Base-by-base conservation (phyloP, 1,140 invertebrate species). In the Drosophila pachea region DNA sequence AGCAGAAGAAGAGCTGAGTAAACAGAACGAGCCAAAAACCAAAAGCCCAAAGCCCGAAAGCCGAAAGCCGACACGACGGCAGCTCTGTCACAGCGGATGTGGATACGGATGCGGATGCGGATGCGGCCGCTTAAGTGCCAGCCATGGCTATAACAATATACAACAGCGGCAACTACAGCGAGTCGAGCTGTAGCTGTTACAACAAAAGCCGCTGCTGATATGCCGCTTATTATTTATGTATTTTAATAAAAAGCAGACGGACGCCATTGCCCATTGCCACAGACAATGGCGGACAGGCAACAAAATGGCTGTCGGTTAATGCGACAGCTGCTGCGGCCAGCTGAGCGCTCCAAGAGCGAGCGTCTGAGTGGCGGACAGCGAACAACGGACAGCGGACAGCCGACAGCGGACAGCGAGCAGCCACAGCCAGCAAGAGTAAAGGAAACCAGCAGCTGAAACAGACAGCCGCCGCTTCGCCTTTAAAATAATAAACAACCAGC, bases 161-260 rank as follows among this genome's bases (percentile, higher is more conserved):
- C 76, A 58, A 73, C 48, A 59, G 14, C n/a, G 12, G 2, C 12
- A 43, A 4, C n/a, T 4, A 7, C n/a, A n/a, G n/a, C 40, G n/a
- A 12, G 40, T 43, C 22, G 22, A 73, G 48, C 72, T 49, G 31
- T 38, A 54, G 54, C 54, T 40, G 53, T 63, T 48, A 62, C 64
- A 84, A 79, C 79, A 86, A 84, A 86, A 84, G 79, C 79, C 81
- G 79, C 79, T 78, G 76, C 79, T 84, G 79, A 84, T 81, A 84
- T 86, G 76, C 76, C 81, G 79, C 81, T 84, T 84, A 84, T 84
- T 84, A 84, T 84, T 84, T 84, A 84, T 84, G 79, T 84, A 84
- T 84, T 84, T 84, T 84, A 84, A 84, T 84, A 84, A 84, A 81
- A 84, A 72, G 66, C 79, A 73, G 78, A 68, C 78, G 76, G 64